Evolutionary conservation across 2,888 invertebrate genomes (phyloP), one percentile per base, ranked within the genome.

Genomic region (Leptinotarsa peninsularis): DNA sequence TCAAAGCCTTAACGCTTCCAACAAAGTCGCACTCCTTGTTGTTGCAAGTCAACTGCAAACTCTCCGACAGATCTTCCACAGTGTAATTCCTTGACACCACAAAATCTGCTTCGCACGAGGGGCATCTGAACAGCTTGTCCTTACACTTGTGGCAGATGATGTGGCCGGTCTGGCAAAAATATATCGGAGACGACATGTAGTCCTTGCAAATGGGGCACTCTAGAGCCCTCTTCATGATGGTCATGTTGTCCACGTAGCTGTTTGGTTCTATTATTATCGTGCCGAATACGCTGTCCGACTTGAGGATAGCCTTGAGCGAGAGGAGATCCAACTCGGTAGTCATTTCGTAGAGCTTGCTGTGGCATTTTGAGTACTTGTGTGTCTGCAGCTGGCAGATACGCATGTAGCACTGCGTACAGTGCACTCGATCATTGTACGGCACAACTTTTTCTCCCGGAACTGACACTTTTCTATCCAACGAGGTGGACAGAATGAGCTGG

Each of bases 171-270:
- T 58, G 23, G 23, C 58, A 58, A 15, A 21, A 58, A 23, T 14
- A 58, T 58, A 58, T 58, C 4, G 58, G 58, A 0, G 58, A 58
- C 2, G 17, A 10, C 58, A 58, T 58, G 23, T 58, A 58, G 23
- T 58, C 58, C 21, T 58, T 58, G 58, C 58, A 58, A 58, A 58
- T 58, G 4, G 58, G 58, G 21, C 58, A 58, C 58, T 58, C 58
- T 15, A 58, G 58, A 14, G 58, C 23, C 27, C 58, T 18, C 23
- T 23, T 58, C 17, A 58, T 21, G 14, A 58, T 15, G 14, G 15
- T 23, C 58, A 58, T 58, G 15, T 58, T 58, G 14, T 58, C 58
- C 15, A 58, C 58, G 14, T 21, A 23, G 23, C 14, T 58, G 18
- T 27, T 23, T 14, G 58, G 58, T 14, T 58, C 58, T 23, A 58